Percentiles rank a stretch among this genome's conserved stretches.
These are phyloP conservation scores for Paramormyrops hopkinsi DNA, from an alignment of 2,797 vertebrate species.

Conservation along the genomic window DNA sequence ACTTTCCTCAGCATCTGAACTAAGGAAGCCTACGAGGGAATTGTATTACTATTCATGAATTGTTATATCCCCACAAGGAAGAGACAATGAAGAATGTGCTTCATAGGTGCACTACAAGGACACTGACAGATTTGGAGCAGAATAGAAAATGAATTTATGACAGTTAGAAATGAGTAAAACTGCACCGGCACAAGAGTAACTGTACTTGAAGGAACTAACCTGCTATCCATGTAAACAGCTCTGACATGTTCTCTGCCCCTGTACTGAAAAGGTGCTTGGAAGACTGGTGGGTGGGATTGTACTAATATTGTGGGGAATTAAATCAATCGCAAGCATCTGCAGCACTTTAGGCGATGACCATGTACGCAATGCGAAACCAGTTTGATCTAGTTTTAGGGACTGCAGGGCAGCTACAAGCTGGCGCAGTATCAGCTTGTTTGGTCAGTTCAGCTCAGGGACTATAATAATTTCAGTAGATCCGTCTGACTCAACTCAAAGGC, in stretches of 20 bases:
- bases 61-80: background rate
- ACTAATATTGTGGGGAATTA: background rate
- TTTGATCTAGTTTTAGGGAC: background rate
- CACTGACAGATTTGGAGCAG: background rate
- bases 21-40: background rate
- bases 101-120: background rate
- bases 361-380: background rate
- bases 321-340: background rate
- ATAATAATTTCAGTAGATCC: background rate
- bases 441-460: background rate
- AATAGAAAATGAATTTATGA: background rate
- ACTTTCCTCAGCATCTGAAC: background rate
- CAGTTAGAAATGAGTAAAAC: background rate
- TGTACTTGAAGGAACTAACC: background rate
- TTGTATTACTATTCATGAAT: constrained; percentile 5
- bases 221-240: background rate
- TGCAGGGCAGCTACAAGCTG: background rate
- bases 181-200: background rate
- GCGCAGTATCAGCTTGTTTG: background rate
- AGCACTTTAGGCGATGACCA: background rate
- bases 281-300: background rate
- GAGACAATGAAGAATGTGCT: background rate
- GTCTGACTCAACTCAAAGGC: background rate
- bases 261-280: background rate
- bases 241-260: background rate